Evolutionary conservation across 30 jellyfish, hydroid and myxozoan genomes (phyloP).

Genomic region (Aurelia sp.): DNA sequence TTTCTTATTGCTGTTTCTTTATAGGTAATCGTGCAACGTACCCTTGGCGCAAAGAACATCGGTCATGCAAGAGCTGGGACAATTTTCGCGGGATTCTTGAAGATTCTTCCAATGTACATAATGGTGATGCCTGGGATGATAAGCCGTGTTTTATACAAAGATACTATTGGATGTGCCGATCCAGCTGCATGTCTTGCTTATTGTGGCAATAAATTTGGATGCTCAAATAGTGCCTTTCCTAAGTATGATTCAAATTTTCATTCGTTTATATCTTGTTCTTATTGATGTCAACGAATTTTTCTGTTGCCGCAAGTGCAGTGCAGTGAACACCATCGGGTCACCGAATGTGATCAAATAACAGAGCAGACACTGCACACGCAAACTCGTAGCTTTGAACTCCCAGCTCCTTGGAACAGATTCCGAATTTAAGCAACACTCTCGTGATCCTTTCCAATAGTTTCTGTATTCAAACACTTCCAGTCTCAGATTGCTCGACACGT

Average conservation of each 20-base stretch:
- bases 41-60: slow-evolving; percentile 89
- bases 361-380: no score
- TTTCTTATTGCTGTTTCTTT: neutral
- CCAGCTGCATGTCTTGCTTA: slow-evolving; percentile 63
- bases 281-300: no score
- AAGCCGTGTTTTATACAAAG: slow-evolving; percentile 77
- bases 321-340: no score
- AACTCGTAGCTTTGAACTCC: no score
- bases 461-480: no score
- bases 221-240: slow-evolving; percentile 96
- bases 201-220: slow-evolving; percentile 85
- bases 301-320: no score
- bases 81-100: slow-evolving; percentile 84
- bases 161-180: slow-evolving; percentile 80
- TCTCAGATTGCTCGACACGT: no score
- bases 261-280: neutral
- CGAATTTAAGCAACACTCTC: no score
- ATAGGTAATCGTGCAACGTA: slow-evolving; percentile 93
- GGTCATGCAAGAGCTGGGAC: slow-evolving; percentile 91
- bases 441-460: no score
- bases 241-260: slow-evolving; percentile 24
- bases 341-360: no score
- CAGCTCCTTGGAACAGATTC: no score
- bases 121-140: slow-evolving; percentile 99
- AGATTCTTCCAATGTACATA: slow-evolving; percentile 83